Evolutionary conservation across 2,888 invertebrate genomes (phyloP).

Genomic region (Cephus pygmeus): DNA sequence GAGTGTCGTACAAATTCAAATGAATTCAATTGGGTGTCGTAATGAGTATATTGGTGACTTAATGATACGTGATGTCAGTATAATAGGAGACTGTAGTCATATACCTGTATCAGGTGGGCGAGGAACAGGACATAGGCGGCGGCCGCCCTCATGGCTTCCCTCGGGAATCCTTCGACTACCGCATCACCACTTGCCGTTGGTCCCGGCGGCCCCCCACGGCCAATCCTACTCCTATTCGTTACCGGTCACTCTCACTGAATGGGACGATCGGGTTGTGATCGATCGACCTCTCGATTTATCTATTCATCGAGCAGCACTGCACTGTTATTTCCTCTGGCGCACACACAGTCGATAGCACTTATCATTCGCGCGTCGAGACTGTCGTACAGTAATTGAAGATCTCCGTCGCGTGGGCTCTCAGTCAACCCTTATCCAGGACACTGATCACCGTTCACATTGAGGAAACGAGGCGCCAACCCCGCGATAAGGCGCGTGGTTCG

Average conservation of each 20-base stretch:
- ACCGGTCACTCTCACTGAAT: slow-evolving; percentile 1
- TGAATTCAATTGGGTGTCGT: neutral
- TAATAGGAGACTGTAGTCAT: neutral
- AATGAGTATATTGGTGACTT: neutral
- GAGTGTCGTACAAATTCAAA: neutral
- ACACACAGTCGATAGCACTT: neutral
- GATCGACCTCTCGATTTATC: slow-evolving; percentile 1
- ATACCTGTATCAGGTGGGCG: slow-evolving; percentile 65
- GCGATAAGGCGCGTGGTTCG: neutral
- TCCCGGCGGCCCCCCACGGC: slow-evolving; percentile 23
- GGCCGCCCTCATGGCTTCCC: slow-evolving; percentile 67
- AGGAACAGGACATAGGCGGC: slow-evolving; percentile 66
- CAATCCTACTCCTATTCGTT: neutral
- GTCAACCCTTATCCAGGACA: neutral
- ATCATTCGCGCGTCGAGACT: neutral
- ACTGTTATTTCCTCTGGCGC: neutral
- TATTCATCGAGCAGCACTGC: slow-evolving; percentile 2
- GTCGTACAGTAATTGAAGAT: neutral
- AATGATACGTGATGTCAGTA: neutral
- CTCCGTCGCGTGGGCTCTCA: neutral
- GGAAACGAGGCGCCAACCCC: neutral
- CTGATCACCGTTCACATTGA: neutral
- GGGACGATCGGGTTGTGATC: slow-evolving; percentile 1
- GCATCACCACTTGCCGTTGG: slow-evolving; percentile 61
- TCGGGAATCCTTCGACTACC: slow-evolving; percentile 64